Evolutionary conservation across 1,140 invertebrate genomes (phyloP).

Genomic region (Drosophila busckii): DNA sequence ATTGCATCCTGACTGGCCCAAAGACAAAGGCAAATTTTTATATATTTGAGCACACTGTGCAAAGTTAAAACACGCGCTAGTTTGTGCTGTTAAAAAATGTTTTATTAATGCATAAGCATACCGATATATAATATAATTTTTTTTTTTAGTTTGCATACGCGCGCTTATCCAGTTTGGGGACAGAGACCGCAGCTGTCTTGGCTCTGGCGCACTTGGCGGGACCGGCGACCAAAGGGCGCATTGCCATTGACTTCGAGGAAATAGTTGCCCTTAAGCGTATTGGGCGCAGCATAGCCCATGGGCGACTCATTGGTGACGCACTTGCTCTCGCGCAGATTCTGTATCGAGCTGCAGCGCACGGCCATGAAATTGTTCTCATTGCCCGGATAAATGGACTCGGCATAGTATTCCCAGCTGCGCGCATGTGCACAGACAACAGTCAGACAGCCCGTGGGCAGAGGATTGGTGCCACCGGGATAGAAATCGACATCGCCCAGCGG

Average conservation of each 20-base stretch:
- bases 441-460: conserved; percentile 79
- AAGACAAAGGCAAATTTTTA: no score
- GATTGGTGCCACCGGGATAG: conserved; percentile 81
- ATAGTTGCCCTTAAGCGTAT: conserved; percentile 58
- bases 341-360: conserved; percentile 57
- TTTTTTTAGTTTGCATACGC: no score
- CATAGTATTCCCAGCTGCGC: conserved; percentile 82
- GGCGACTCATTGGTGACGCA: conserved; percentile 45
- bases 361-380: conserved; percentile 68
- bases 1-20: no score
- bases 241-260: conserved; percentile 54
- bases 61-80: no score
- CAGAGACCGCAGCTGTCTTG: conserved; percentile 39
- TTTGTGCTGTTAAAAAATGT: no score
- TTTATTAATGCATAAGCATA: no score
- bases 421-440: conserved; percentile 83
- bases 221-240: conserved; percentile 47
- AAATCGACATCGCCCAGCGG: conserved; percentile 85
- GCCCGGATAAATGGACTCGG: conserved; percentile 80
- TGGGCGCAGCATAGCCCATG: conserved; percentile 63
- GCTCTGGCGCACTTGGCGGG: not conserved
- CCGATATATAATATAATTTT: no score
- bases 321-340: conserved; percentile 28
- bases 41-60: no score
- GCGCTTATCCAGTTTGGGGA: no score